phyloP scores from a whole-genome alignment of 1,140 invertebrate species.

The Maniola jurtina region DNA sequence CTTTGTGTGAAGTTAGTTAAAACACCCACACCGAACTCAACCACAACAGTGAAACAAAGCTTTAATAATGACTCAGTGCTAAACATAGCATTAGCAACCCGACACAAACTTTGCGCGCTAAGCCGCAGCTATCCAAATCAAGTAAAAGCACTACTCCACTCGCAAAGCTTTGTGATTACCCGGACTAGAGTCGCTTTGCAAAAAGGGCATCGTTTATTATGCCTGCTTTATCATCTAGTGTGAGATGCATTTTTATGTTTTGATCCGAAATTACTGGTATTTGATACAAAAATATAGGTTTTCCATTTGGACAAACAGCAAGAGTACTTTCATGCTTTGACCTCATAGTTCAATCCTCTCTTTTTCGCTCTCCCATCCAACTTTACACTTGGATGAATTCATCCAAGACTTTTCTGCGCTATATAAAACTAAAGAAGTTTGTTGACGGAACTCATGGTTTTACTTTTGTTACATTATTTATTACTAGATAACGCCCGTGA shows the following conservation, averaged over 20 bases:
- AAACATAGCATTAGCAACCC: conserved; percentile 4
- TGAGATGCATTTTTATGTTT: not conserved
- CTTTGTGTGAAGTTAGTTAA: not conserved
- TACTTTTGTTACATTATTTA: too few relatives aligned
- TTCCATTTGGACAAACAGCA: too few relatives aligned
- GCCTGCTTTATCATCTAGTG: not conserved
- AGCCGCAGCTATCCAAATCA: conserved; percentile 14
- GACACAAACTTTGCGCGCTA: conserved; percentile 2
- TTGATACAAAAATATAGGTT: too few relatives aligned
- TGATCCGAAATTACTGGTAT: not conserved
- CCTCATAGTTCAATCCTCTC: too few relatives aligned
- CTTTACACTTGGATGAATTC: too few relatives aligned
- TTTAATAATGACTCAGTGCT: conserved; percentile 11
- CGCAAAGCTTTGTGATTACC: conserved; percentile 22
- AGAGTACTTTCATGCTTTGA: too few relatives aligned
- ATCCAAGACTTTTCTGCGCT: too few relatives aligned
- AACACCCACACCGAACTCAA: not conserved
- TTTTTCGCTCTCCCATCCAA: too few relatives aligned
- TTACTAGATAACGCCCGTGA: too few relatives aligned
- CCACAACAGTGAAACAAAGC: conserved; percentile 6
- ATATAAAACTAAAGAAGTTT: too few relatives aligned
- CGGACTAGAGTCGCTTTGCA: conserved; percentile 9
- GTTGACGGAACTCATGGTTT: too few relatives aligned
- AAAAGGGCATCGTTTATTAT: conserved; percentile 12
- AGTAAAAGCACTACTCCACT: conserved; percentile 13